A percentile compares a stretch with the other conserved stretches of the same genome.
Evolutionary conservation across 2,113 vertebrate species (phyloP).

Genomic region (Nycticorax nycticorax): DNA sequence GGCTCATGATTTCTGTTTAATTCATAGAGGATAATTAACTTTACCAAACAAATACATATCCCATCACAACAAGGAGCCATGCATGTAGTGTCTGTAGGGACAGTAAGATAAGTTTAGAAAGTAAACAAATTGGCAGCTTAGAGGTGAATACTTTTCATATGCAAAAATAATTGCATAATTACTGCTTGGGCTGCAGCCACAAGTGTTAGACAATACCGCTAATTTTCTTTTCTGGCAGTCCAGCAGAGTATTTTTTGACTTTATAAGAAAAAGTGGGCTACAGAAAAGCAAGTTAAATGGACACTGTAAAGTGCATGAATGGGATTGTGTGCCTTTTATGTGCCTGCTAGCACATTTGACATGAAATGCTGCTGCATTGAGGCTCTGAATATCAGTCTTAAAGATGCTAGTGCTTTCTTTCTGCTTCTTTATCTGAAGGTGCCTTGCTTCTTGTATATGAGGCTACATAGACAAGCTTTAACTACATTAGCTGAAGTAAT

Average conservation of each 20-base stretch:
- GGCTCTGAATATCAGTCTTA: background rate
- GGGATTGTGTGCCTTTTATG: background rate
- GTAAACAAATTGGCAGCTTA: background rate
- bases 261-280: background rate
- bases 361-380: background rate
- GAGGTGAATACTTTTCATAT: background rate
- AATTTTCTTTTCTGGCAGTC: background rate
- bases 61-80: background rate
- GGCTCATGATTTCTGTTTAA: background rate
- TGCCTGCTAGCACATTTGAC: background rate
- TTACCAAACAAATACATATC: background rate
- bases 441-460: background rate
- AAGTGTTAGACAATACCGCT: background rate
- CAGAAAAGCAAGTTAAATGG: background rate
- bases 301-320: background rate
- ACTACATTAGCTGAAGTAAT: background rate
- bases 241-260: background rate
- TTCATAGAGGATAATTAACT: background rate
- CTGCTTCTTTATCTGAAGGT: background rate
- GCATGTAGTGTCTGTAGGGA: background rate
- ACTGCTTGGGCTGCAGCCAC: background rate
- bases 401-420: background rate
- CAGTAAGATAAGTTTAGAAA: background rate
- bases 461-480: background rate
- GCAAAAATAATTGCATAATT: background rate